A percentile compares a stretch with the other conserved stretches of the same genome.
These are phyloP conservation scores for Torymus auratus DNA, from an alignment of 2,888 invertebrate genomes.

Conservation along the genomic window DNA sequence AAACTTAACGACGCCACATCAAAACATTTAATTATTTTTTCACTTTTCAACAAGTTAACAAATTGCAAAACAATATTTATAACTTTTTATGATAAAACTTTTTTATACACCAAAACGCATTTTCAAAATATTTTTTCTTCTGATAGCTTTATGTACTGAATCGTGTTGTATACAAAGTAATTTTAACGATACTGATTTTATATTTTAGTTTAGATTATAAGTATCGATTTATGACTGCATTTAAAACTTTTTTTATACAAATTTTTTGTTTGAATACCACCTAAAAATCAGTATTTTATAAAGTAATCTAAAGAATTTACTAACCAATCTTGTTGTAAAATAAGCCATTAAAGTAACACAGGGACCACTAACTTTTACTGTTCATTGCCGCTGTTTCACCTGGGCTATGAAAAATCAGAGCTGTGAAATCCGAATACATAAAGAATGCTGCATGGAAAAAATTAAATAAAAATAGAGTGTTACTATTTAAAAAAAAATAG, in stretches of 20 bases:
- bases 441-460: constrained; percentile 40
- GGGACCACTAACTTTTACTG: constrained; percentile 28
- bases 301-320: constrained; percentile 25
- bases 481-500: constrained; percentile 22
- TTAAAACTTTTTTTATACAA: constrained; percentile 12
- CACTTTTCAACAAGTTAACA: no score
- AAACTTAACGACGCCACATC: no score
- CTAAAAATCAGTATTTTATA: constrained; percentile 3
- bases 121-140: not conserved
- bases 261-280: not conserved
- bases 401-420: constrained; percentile 49
- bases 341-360: not conserved
- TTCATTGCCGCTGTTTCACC: constrained; percentile 40
- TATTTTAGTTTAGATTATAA: not conserved
- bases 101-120: not conserved
- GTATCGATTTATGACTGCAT: constrained; percentile 23
- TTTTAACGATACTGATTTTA: not conserved
- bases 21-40: no score
- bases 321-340: no score
- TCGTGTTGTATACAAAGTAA: not conserved
- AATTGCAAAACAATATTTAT: no score
- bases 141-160: not conserved
- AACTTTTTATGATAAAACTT: no score
- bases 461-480: constrained; percentile 22
- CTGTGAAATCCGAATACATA: constrained; percentile 51